phyloP scores from a whole-genome alignment of 1,140 invertebrate genomes.

The Cardiocondyla obscurior region DNA sequence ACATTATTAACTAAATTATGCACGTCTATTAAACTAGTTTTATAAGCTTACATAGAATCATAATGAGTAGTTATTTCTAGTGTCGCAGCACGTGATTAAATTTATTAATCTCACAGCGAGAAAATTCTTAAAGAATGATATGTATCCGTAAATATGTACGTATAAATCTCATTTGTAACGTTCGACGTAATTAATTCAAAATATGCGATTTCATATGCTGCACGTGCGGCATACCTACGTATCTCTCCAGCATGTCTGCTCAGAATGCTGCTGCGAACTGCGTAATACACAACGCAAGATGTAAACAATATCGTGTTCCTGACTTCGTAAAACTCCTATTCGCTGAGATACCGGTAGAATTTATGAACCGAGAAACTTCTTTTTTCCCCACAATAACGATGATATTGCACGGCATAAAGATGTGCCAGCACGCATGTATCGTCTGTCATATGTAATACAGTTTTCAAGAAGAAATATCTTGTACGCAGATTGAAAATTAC shows the following conservation, averaged over 20 bases:
- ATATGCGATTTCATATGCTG: neutral
- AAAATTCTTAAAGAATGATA: neutral
- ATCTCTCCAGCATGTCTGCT: neutral
- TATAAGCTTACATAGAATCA: neutral
- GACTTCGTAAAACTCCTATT: neutral
- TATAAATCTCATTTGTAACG: neutral
- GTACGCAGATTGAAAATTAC: constrained; percentile 81
- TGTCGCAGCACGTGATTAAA: neutral
- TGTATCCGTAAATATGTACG: neutral
- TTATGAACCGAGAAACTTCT: constrained; percentile 29
- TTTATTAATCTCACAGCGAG: neutral
- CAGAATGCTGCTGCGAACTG: constrained; percentile 50
- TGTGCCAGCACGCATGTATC: neutral
- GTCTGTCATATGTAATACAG: neutral
- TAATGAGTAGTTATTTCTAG: neutral
- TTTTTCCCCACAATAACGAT: neutral
- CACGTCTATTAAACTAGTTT: constrained; percentile 1
- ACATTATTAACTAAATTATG: neutral
- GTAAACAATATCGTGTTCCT: constrained; percentile 2
- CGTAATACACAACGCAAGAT: constrained; percentile 37
- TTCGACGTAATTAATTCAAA: constrained; percentile 14
- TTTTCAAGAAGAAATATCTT: neutral
- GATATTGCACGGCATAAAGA: neutral
- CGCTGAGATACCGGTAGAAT: constrained; percentile 10
- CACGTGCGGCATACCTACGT: neutral